Conservation (phyloP, 2,113 vertebrate species). For the Tetrax tetrax region DNA sequence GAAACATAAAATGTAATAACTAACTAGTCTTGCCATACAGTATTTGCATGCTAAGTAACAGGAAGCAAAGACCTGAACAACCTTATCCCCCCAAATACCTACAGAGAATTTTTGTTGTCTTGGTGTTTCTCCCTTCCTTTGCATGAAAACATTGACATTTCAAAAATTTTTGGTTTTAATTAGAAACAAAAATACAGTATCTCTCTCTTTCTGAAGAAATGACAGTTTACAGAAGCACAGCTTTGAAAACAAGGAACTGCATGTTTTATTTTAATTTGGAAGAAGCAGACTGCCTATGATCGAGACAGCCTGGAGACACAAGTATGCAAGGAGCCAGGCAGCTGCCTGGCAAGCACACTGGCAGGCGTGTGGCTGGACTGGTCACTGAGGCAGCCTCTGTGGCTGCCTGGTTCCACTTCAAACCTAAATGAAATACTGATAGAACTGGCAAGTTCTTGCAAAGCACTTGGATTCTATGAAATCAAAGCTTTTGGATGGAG, state of each 20-base stretch:
- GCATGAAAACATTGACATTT: neutral
- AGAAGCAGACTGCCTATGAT: neutral
- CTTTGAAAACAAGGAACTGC: neutral
- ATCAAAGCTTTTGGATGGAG: neutral
- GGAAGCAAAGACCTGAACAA: neutral
- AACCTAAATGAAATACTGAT: neutral
- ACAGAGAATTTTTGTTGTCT: neutral
- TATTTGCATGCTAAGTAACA: neutral
- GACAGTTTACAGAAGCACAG: neutral
- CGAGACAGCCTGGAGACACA: neutral
- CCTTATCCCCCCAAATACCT: neutral
- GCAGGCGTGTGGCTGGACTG: neutral
- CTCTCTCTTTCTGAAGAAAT: neutral
- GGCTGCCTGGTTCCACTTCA: neutral
- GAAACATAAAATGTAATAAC: rapidly evolving
- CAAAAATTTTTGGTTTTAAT: neutral
- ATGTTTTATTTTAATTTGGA: neutral
- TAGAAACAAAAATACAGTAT: neutral
- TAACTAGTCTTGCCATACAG: neutral
- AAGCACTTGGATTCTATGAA: neutral
- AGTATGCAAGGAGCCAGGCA: neutral
- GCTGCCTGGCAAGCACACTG: neutral
- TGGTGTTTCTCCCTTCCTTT: neutral
- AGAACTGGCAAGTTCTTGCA: neutral
- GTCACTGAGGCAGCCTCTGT: neutral